Conservation (phyloP, 2,797 vertebrate species). For the Artibeus lituratus region DNA sequence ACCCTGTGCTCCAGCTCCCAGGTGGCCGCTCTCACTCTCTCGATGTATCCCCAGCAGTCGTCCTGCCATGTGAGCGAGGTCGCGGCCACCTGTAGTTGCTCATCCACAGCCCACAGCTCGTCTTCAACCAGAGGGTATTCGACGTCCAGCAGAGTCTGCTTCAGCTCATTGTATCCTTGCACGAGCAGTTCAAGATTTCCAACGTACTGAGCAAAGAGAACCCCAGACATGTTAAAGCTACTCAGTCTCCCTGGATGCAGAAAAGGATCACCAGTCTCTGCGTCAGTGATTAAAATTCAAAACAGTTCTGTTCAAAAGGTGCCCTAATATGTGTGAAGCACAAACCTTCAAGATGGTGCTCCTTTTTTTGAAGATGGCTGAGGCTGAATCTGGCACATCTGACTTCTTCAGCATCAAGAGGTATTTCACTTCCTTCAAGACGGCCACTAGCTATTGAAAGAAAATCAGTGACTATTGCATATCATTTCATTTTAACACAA, state of each 20-base stretch:
- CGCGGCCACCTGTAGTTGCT: constrained; percentile 81
- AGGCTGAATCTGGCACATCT: constrained; percentile 84
- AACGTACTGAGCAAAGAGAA: constrained; percentile 78
- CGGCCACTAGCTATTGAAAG: constrained; percentile 81
- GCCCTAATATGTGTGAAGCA: background rate
- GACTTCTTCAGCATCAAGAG: constrained; percentile 83
- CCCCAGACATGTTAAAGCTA: background rate
- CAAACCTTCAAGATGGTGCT: constrained; percentile 86
- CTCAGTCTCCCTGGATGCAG: background rate
- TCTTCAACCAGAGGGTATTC: constrained; percentile 85
- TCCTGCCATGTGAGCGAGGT: constrained; percentile 83
- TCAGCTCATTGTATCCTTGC: constrained; percentile 87
- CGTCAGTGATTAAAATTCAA: background rate
- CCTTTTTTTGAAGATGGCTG: constrained; percentile 84
- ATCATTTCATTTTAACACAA: background rate
- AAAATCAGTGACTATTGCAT: background rate
- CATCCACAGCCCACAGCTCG: constrained; percentile 81
- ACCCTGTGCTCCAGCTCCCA: constrained; percentile 81
- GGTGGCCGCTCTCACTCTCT: constrained; percentile 75
- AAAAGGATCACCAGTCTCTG: background rate
- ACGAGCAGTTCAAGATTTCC: constrained; percentile 85
- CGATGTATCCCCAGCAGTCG: constrained; percentile 84
- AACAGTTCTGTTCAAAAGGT: background rate
- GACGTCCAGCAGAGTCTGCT: constrained; percentile 84
- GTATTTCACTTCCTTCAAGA: constrained; percentile 89